phyloP scores from a whole-genome alignment of 2,113 vertebrate genomes.

The Gobius niger region DNA sequence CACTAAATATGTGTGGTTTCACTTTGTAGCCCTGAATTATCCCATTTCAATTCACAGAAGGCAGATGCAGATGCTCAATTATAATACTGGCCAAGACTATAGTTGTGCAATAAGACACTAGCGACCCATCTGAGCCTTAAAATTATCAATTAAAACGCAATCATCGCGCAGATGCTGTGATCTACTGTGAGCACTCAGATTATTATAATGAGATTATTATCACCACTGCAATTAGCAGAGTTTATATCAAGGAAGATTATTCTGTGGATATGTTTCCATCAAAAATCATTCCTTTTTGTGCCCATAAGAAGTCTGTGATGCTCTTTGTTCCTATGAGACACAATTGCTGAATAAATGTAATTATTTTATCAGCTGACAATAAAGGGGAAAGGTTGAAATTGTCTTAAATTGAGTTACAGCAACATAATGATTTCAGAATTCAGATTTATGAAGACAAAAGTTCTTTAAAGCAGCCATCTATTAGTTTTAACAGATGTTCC shows the following conservation, averaged over 20 bases:
- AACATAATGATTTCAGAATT: too few species aligned
- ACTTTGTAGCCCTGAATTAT: slow-evolving; percentile 3
- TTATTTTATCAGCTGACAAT: background rate
- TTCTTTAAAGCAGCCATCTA: too few species aligned
- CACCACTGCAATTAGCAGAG: slow-evolving; percentile 5
- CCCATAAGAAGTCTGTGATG: background rate
- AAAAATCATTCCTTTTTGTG: background rate
- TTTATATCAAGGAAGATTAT: slow-evolving; percentile 2
- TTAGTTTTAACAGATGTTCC: too few species aligned
- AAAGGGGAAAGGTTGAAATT: too few species aligned
- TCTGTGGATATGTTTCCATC: background rate
- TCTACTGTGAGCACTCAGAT: background rate
- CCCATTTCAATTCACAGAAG: slow-evolving; percentile 8
- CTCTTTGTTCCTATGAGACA: background rate
- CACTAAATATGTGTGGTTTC: background rate
- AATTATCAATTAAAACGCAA: slow-evolving; percentile 5
- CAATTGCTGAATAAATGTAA: background rate
- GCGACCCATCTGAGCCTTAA: slow-evolving; percentile 8
- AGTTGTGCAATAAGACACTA: slow-evolving; percentile 6
- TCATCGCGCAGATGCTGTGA: slow-evolving; percentile 5
- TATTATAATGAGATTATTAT: slow-evolving; percentile 12
- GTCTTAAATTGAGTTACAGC: too few species aligned
- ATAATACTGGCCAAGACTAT: slow-evolving; percentile 5
- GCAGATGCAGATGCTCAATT: slow-evolving; percentile 12
- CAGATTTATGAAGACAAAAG: too few species aligned